These are phyloP conservation scores for Drosophila fuyamai DNA, from an alignment of 1,140 invertebrate species.

Conservation along the genomic window DNA sequence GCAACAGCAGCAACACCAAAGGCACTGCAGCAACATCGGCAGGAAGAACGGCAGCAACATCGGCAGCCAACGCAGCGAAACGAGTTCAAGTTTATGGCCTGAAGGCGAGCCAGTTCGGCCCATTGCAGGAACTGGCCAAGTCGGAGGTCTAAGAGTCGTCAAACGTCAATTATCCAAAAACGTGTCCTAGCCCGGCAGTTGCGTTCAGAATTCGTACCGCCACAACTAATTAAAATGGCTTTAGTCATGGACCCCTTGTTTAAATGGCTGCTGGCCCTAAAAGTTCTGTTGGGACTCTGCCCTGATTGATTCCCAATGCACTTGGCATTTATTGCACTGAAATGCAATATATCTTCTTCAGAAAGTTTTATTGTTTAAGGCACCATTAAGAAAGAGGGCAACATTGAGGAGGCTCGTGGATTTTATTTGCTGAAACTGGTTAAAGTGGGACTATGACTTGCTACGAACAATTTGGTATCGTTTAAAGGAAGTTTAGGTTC, in stretches of 20 bases:
- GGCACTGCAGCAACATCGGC: constrained; percentile 30
- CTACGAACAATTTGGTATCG: no score
- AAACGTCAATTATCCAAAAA: constrained; percentile 69
- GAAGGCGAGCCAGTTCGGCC: constrained; percentile 30
- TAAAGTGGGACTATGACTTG: not conserved
- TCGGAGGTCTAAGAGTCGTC: constrained; percentile 61
- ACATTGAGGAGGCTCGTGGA: not conserved
- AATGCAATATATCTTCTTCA: constrained; percentile 3
- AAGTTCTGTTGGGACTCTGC: not conserved
- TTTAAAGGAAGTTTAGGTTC: no score
- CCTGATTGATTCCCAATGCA: constrained; percentile 17
- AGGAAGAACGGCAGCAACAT: constrained; percentile 3
- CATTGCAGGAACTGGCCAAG: constrained; percentile 15
- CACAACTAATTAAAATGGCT: constrained; percentile 44
- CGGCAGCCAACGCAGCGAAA: constrained; percentile 58
- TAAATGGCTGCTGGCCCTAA: constrained; percentile 1
- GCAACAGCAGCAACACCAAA: constrained; percentile 14
- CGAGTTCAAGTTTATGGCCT: constrained; percentile 79
- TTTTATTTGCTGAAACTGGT: not conserved
- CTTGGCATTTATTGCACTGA: constrained; percentile 14
- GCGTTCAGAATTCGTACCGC: constrained; percentile 18
- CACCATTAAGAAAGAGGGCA: not conserved
- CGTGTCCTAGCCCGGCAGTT: constrained; percentile 18
- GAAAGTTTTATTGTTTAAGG: not conserved
- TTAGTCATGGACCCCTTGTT: constrained; percentile 23